Conservation (phyloP, 2,113 vertebrate genomes). For the Puntigrus tetrazona region DNA sequence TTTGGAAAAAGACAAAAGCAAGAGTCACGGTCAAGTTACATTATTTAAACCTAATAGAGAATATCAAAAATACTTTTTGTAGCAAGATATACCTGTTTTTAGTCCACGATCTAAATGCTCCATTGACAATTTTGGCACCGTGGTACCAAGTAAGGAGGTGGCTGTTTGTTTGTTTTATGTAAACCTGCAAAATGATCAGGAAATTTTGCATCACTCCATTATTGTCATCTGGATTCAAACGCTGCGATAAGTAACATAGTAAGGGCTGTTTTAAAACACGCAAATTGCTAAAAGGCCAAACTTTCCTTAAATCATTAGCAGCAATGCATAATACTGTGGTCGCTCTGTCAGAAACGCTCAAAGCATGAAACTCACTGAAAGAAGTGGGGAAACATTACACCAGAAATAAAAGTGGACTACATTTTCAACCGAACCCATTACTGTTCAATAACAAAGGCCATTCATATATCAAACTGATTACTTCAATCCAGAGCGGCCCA, state of each 20-base stretch:
- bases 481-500: constrained; percentile 39
- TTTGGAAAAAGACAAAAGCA: constrained; percentile 58
- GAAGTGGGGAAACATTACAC: constrained; percentile 12
- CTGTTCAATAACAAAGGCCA: constrained; percentile 58
- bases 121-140: constrained; percentile 97
- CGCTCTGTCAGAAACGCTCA: constrained; percentile 35
- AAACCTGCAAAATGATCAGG: constrained; percentile 77
- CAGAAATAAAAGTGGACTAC: constrained; percentile 44
- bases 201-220: constrained; percentile 5
- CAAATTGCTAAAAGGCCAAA: constrained; percentile 30
- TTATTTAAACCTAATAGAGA: neutral
- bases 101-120: constrained; percentile 97
- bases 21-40: neutral
- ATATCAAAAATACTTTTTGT: neutral
- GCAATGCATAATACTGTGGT: neutral
- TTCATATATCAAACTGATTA: constrained; percentile 57
- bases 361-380: constrained; percentile 31
- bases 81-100: constrained; percentile 87
- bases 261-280: constrained; percentile 19
- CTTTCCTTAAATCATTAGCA: constrained; percentile 34
- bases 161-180: constrained; percentile 95
- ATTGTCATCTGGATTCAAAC: constrained; percentile 4
- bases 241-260: neutral
- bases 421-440: constrained; percentile 48
- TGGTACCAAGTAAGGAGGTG: constrained; percentile 90